Evolutionary conservation across 2,888 invertebrate genomes (phyloP).

Genomic region (Notocelia uddmanniana): DNA sequence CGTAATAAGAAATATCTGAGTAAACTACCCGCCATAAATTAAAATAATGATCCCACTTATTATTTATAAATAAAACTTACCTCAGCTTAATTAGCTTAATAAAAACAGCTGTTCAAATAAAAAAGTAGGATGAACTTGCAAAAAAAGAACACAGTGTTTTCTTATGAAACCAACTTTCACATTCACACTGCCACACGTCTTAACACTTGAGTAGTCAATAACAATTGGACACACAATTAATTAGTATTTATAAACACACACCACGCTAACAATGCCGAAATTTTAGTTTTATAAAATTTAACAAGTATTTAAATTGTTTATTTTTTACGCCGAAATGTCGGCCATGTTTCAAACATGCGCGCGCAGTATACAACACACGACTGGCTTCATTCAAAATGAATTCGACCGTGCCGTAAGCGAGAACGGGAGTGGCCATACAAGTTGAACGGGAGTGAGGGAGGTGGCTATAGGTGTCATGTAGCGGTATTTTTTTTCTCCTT

Average conservation of each 20-base stretch:
- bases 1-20: neutral
- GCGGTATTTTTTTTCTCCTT: slow-evolving; percentile 84
- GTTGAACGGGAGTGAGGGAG: slow-evolving; percentile 58
- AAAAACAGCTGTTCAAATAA: slow-evolving; percentile 53
- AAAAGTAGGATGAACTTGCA: slow-evolving; percentile 53
- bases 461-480: slow-evolving; percentile 72
- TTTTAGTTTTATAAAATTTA: slow-evolving; percentile 36
- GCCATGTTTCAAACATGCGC: slow-evolving; percentile 65
- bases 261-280: slow-evolving; percentile 7
- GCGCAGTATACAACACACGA: slow-evolving; percentile 65
- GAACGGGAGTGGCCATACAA: slow-evolving; percentile 61
- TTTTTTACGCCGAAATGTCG: slow-evolving; percentile 55
- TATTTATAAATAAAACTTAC: slow-evolving; percentile 33
- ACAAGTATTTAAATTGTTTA: slow-evolving; percentile 55
- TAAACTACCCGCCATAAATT: slow-evolving; percentile 28
- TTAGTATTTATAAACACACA: slow-evolving; percentile 7
- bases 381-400: slow-evolving; percentile 68
- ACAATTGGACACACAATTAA: slow-evolving; percentile 15
- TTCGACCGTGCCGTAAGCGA: slow-evolving; percentile 64
- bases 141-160: slow-evolving; percentile 60
- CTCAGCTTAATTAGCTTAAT: slow-evolving; percentile 39
- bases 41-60: slow-evolving; percentile 22
- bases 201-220: slow-evolving; percentile 23
- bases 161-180: slow-evolving; percentile 50
- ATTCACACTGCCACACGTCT: slow-evolving; percentile 44